phyloP scores from a whole-genome alignment of 2,888 invertebrate species.

The Tyria jacobaeae region DNA sequence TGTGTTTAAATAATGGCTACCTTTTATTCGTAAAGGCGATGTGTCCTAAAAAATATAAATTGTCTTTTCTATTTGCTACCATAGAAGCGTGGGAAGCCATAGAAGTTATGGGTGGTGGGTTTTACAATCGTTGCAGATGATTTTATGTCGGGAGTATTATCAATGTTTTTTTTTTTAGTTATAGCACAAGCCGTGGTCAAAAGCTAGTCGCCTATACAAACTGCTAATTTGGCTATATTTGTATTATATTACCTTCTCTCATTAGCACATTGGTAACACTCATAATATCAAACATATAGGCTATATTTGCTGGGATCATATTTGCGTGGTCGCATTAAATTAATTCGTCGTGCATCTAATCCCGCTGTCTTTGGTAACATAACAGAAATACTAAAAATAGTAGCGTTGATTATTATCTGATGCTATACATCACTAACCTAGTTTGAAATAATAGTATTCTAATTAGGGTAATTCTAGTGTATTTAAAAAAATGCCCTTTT shows the following conservation, averaged over 20 bases:
- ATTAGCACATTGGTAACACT: constrained; percentile 57
- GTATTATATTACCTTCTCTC: constrained; percentile 44
- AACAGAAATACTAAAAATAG: constrained; percentile 3
- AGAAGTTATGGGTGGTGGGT: too few relatives aligned
- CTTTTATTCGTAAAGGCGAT: constrained; percentile 86
- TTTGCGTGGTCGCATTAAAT: constrained; percentile 50
- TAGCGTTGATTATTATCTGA: neutral
- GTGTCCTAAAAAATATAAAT: constrained; percentile 80
- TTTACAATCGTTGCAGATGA: too few relatives aligned
- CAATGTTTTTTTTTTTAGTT: too few relatives aligned
- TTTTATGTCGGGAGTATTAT: too few relatives aligned
- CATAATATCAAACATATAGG: constrained; percentile 58
- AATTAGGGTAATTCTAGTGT: neutral
- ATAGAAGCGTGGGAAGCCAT: neutral
- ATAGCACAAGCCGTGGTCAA: too few relatives aligned
- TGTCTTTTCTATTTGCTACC: neutral
- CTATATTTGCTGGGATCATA: constrained; percentile 69
- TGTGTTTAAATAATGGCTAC: constrained; percentile 85
- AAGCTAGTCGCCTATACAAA: too few relatives aligned
- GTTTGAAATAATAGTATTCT: too few relatives aligned
- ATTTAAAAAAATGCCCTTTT: neutral
- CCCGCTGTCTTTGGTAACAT: neutral
- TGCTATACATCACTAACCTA: neutral
- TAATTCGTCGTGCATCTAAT: neutral
- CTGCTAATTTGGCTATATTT: too few relatives aligned